These are phyloP conservation scores for Buathra laborator DNA, from an alignment of 2,888 invertebrate species.

Conservation along the genomic window DNA sequence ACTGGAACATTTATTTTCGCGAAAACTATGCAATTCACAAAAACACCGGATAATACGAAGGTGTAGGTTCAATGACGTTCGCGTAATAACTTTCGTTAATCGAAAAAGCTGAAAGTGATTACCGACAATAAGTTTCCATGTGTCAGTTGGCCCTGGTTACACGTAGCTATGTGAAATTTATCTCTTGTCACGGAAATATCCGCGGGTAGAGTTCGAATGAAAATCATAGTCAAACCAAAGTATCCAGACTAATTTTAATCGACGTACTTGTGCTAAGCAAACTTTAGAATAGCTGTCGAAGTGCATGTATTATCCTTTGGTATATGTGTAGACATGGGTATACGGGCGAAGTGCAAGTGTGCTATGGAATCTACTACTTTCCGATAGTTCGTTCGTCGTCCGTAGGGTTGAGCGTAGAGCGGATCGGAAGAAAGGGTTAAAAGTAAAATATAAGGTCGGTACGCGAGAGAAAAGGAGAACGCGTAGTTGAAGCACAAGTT, in stretches of 20 bases:
- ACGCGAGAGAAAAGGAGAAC: constrained; percentile 13
- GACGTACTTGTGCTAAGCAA: constrained; percentile 23
- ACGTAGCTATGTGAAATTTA: constrained; percentile 20
- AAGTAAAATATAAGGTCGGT: constrained; percentile 70
- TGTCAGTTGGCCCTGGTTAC: too few relatives aligned
- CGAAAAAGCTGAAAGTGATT: constrained; percentile 48
- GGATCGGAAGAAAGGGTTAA: constrained; percentile 46
- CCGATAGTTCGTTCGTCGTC: constrained; percentile 58
- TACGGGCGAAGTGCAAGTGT: neutral
- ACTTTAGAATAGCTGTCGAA: constrained; percentile 7
- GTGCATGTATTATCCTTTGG: constrained; percentile 3
- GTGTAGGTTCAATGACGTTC: constrained; percentile 20
- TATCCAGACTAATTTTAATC: constrained; percentile 54
- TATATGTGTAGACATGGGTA: neutral
- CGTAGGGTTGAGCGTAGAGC: constrained; percentile 2
- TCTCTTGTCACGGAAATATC: neutral
- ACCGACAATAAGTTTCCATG: constrained; percentile 3
- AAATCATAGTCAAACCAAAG: constrained; percentile 66
- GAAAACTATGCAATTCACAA: constrained; percentile 15
- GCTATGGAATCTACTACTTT: constrained; percentile 54
- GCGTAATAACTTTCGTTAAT: constrained; percentile 49
- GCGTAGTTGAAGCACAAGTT: constrained; percentile 68
- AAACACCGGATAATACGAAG: constrained; percentile 38
- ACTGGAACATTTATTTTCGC: constrained; percentile 29
- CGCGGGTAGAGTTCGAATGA: constrained; percentile 28